Base-by-base conservation (phyloP, 2,113 vertebrate species). In the Galeopterus variegatus region DNA sequence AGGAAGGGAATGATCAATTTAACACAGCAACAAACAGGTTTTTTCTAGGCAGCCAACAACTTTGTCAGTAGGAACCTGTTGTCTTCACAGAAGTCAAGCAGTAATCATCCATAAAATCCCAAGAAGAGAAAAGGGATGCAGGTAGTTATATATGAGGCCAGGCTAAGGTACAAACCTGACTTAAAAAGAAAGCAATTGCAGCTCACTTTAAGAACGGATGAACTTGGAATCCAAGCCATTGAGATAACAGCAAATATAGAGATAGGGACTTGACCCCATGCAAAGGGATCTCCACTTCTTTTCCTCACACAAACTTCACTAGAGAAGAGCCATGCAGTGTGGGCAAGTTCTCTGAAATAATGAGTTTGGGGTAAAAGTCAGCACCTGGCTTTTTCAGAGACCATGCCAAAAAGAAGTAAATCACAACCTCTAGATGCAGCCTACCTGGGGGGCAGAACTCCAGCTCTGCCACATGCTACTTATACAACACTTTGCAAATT, bases 11-110 rank as follows among this genome's bases (percentile, higher is more conserved):
- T 13, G 67, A 19, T 8, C 90, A 72, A 81, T 98, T 98, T 98
- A 98, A 94, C 96, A 88, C 72, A 98, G 98, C 95, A 80, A 97
- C 96, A 95, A 91, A 81, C 52, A 73, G 77, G 56, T 56, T 69
- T 90, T 95, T 93, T 70, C 92, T 88, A 97, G 65, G 77, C 76
- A 76, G 33, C 41, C 17, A 33, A 65, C n/a, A 77, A 96, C 56
- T 95, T 93, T 64, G 79, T 86, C 48, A 36, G 70, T 54, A 70
- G 76, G 72, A 97, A 86, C 19, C 54, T 41, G 52, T 82, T 89
- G 69, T 88, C 82, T 93, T 87, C 76, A 67, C 14, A 41, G 54
- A 88, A 92, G 21, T 69, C 36, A 96, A 97, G 79, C 4, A 96
- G 80, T 93, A 95, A 97, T 96, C 80, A 97, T 36, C 60, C 50